Conservation (phyloP, 2,113 vertebrate genomes). For the Onychostruthus taczanowskii region DNA sequence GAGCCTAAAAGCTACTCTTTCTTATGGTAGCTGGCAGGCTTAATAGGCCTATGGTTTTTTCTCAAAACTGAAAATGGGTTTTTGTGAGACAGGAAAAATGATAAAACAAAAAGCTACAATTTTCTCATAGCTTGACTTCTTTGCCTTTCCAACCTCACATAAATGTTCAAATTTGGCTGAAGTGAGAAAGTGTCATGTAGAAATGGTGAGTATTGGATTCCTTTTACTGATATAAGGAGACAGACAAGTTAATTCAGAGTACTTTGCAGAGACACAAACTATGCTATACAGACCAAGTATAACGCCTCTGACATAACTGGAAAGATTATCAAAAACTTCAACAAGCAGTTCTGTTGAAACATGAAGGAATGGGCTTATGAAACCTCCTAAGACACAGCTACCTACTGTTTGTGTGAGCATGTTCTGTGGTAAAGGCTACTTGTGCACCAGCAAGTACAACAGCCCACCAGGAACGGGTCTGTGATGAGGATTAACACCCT, state of each 20-base stretch:
- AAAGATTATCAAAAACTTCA: neutral
- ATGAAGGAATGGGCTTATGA: neutral
- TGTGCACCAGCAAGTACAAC: neutral
- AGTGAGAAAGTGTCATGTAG: neutral
- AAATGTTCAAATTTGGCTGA: neutral
- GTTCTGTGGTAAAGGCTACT: neutral
- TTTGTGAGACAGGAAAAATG: neutral
- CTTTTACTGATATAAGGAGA: neutral
- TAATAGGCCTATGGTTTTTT: neutral
- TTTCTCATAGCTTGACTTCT: neutral
- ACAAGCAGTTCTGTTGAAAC: neutral
- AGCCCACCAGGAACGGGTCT: neutral
- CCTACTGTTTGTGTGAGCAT: accelerated
- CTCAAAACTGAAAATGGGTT: neutral
- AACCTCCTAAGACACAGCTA: neutral
- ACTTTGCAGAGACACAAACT: neutral
- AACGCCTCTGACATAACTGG: neutral
- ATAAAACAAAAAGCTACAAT: neutral
- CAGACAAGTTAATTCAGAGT: neutral
- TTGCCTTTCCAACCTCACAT: neutral
- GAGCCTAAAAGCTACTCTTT: neutral
- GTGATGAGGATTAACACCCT: neutral
- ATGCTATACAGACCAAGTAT: neutral
- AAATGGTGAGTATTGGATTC: neutral
- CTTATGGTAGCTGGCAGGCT: neutral